Conservation (phyloP, 1,140 invertebrate genomes). For the Batillaria attramentaria region DNA sequence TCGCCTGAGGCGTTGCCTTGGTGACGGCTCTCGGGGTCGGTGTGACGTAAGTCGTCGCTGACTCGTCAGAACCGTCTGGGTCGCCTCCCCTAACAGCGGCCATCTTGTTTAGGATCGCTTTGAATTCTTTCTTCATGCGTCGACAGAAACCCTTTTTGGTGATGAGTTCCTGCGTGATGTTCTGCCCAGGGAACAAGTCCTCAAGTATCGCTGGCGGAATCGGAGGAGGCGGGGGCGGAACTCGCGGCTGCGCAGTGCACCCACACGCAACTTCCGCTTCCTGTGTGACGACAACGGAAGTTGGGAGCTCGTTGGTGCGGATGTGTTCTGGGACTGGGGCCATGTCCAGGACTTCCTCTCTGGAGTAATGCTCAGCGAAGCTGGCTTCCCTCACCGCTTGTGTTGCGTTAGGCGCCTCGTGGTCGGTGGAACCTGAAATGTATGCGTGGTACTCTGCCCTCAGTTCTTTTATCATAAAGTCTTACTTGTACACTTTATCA, state of each 20-base stretch:
- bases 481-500: too few relatives aligned
- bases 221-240: background rate
- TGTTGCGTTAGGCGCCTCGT: too few relatives aligned
- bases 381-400: too few relatives aligned
- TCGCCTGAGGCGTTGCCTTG: background rate
- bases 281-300: background rate
- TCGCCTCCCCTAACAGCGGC: background rate
- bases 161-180: background rate
- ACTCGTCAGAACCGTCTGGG: background rate
- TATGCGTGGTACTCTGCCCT: too few relatives aligned
- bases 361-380: too few relatives aligned
- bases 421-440: too few relatives aligned
- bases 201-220: background rate
- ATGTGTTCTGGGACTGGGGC: background rate
- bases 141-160: background rate
- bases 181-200: background rate
- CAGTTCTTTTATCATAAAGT: too few relatives aligned
- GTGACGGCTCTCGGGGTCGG: background rate
- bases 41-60: background rate
- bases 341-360: background rate
- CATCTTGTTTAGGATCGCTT: background rate
- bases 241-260: background rate
- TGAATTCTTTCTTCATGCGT: background rate
- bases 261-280: background rate
- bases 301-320: background rate